phyloP scores from a whole-genome alignment of 1,140 invertebrate species.

The Drosophila simulans region DNA sequence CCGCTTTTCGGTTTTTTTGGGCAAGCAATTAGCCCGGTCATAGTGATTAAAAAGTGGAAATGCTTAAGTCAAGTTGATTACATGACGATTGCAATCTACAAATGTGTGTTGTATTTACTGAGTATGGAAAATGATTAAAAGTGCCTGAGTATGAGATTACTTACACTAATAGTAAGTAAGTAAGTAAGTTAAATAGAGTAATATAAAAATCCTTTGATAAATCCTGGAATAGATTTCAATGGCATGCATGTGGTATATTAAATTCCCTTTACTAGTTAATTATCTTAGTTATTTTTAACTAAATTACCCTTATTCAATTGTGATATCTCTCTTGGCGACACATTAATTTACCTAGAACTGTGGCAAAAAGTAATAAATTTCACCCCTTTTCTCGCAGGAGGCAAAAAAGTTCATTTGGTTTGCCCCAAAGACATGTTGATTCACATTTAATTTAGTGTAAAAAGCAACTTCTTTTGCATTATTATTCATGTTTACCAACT shows the following conservation, averaged over 20 bases:
- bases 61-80: constrained; percentile 44
- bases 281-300: too few relatives aligned
- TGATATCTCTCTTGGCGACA: not conserved
- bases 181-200: too few relatives aligned
- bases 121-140: not conserved
- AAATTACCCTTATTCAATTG: constrained; percentile 4
- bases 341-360: not conserved
- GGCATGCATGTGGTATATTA: too few relatives aligned
- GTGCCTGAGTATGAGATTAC: not conserved
- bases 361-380: constrained; percentile 15
- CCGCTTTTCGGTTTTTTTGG: constrained; percentile 47
- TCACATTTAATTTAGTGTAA: constrained; percentile 51
- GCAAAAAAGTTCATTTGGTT: constrained; percentile 28
- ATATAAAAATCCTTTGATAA: too few relatives aligned
- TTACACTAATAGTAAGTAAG: too few relatives aligned
- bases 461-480: constrained; percentile 46
- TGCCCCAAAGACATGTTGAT: constrained; percentile 41
- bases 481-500: constrained; percentile 57
- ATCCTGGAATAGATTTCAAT: too few relatives aligned
- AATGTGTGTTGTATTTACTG: not conserved
- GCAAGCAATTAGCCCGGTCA: constrained; percentile 56
- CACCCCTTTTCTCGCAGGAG: not conserved
- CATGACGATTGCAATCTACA: constrained; percentile 25
- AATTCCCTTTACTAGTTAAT: too few relatives aligned
- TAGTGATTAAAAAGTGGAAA: constrained; percentile 45